A percentile compares a stretch with the other conserved stretches of the same genome.
These are phyloP conservation scores for Bombylius discolor DNA, from an alignment of 2,888 invertebrate genomes.

Conservation along the genomic window DNA sequence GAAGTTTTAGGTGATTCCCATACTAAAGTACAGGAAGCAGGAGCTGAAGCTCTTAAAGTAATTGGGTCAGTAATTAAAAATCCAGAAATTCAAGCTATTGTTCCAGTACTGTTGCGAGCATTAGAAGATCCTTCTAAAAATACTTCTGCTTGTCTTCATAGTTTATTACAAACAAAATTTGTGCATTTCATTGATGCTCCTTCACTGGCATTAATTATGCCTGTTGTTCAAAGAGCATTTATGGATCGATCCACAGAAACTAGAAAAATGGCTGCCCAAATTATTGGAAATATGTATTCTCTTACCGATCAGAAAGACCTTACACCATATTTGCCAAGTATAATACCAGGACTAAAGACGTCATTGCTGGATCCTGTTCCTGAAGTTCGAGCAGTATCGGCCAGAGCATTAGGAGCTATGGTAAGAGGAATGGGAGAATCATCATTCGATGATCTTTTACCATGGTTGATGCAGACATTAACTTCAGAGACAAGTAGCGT, in stretches of 20 bases:
- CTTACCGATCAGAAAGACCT: slow-evolving; percentile 97
- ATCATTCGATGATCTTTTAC: slow-evolving; percentile 88
- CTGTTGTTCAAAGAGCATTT: slow-evolving; percentile 94
- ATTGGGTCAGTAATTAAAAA: slow-evolving; percentile 97
- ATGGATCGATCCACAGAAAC: slow-evolving; percentile 96
- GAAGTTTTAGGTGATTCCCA: slow-evolving; percentile 96
- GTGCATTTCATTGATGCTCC: slow-evolving; percentile 99
- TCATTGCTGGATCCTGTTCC: slow-evolving; percentile 96
- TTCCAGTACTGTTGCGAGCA: slow-evolving; percentile 74
- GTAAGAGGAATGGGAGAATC: slow-evolving; percentile 94
- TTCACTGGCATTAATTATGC: slow-evolving; percentile 97
- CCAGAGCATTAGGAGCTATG: slow-evolving; percentile 94
- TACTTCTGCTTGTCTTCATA: slow-evolving; percentile 86
- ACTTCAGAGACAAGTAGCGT: slow-evolving; percentile 92
- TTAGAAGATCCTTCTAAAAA: slow-evolving; percentile 93
- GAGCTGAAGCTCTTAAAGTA: slow-evolving; percentile 85
- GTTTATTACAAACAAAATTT: slow-evolving; percentile 88
- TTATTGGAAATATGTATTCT: slow-evolving; percentile 99
- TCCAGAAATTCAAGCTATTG: slow-evolving; percentile 94
- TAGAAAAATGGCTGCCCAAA: slow-evolving; percentile 97
- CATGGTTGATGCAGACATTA: slow-evolving; percentile 97
- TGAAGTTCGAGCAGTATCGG: slow-evolving; percentile 91
- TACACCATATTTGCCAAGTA: slow-evolving; percentile 87
- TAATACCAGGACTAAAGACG: slow-evolving; percentile 91
- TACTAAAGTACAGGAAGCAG: slow-evolving; percentile 92